phyloP scores from a whole-genome alignment of 2,113 vertebrate species.

The Catharus fuscescens region DNA sequence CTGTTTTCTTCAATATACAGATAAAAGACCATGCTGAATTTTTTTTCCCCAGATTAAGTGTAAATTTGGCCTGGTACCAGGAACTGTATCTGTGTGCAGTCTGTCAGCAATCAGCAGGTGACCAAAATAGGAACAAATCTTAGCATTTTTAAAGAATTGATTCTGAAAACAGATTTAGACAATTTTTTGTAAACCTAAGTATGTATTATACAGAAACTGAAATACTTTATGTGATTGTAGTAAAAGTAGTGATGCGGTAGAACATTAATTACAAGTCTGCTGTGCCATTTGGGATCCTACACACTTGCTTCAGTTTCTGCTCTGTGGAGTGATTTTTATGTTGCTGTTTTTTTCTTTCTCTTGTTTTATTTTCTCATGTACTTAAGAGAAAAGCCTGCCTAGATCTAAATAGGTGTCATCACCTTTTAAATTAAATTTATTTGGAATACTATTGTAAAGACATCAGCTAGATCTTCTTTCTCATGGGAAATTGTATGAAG shows the following conservation, averaged over 20 bases:
- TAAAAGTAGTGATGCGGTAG: background rate
- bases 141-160: background rate
- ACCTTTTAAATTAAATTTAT: background rate
- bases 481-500: background rate
- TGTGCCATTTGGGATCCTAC: background rate
- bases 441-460: background rate
- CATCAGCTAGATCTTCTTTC: background rate
- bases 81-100: background rate
- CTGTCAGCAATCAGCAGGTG: background rate
- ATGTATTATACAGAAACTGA: background rate
- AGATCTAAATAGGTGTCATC: background rate
- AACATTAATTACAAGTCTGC: background rate
- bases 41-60: background rate
- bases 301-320: background rate
- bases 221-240: background rate
- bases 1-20: background rate
- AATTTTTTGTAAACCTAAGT: background rate
- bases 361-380: background rate
- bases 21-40: background rate
- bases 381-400: background rate
- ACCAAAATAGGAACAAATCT: background rate
- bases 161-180: background rate
- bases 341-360: background rate
- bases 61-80: conserved; percentile 11
- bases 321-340: background rate